Percentiles rank a stretch among this genome's conserved stretches.
Conservation (phyloP, 2,113 vertebrate species). For the Marmota monax region DNA sequence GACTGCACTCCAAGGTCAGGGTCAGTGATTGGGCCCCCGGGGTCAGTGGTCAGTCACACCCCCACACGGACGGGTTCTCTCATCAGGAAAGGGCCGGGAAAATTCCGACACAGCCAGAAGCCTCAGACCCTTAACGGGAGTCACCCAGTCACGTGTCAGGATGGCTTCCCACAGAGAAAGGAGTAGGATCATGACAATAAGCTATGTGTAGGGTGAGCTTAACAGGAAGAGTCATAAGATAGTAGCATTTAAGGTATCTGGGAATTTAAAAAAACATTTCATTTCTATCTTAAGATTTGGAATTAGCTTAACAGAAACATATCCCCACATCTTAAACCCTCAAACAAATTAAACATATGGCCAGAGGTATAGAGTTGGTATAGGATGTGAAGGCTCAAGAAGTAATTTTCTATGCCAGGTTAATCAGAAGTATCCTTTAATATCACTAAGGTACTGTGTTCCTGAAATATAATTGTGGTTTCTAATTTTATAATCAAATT, state of each 20-base stretch:
- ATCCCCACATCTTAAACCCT: neutral
- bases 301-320: neutral
- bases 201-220: neutral
- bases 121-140: no score
- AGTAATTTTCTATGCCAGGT: neutral
- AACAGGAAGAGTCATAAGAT: neutral
- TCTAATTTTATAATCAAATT: constrained; percentile 60
- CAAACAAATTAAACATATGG: neutral
- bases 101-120: no score
- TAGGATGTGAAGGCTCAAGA: neutral
- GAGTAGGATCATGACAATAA: no score
- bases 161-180: no score
- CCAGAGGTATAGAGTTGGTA: neutral
- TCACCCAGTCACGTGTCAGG: no score
- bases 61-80: no score
- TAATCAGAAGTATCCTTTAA: neutral
- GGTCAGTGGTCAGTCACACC: no score
- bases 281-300: neutral
- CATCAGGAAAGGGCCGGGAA: no score
- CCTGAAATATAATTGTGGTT: constrained; percentile 24
- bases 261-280: neutral
- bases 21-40: no score
- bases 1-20: no score
- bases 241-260: neutral
- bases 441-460: neutral